phyloP scores from a whole-genome alignment of 1,140 invertebrate species.

The Limonius californicus region DNA sequence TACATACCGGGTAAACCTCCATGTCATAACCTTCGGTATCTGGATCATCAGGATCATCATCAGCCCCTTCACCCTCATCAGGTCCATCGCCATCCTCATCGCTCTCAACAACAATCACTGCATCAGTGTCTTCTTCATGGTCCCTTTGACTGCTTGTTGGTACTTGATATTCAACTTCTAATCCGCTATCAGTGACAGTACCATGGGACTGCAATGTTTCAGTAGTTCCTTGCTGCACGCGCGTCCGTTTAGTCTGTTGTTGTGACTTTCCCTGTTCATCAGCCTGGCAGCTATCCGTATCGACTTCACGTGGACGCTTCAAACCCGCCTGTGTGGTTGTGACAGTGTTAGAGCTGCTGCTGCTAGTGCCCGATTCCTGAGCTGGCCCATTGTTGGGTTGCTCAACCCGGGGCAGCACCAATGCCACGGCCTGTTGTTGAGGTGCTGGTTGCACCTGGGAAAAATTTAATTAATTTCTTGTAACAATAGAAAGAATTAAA shows the following conservation, averaged over 20 bases:
- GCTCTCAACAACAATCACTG: conserved; percentile 70
- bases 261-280: conserved; percentile 47
- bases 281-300: conserved; percentile 54
- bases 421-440: conserved; percentile 64
- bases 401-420: conserved; percentile 70
- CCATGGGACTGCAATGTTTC: conserved; percentile 20
- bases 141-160: conserved; percentile 78
- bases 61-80: conserved; percentile 51
- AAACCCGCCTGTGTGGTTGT: conserved; percentile 59
- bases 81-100: conserved; percentile 54
- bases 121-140: conserved; percentile 69
- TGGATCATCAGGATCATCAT: conserved; percentile 43
- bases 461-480: background rate
- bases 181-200: conserved; percentile 50
- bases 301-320: conserved; percentile 56
- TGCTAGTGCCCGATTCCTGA: conserved; percentile 37
- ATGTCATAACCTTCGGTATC: conserved; percentile 46
- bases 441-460: conserved; percentile 35
- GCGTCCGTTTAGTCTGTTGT: conserved; percentile 46
- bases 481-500: background rate
- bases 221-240: conserved; percentile 39
- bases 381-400: conserved; percentile 38
- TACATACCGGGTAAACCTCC: background rate
- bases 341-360: conserved; percentile 47
- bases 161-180: conserved; percentile 71